Base-by-base conservation (phyloP, 2,888 invertebrate species). In the Listrodromus nycthemerus region DNA sequence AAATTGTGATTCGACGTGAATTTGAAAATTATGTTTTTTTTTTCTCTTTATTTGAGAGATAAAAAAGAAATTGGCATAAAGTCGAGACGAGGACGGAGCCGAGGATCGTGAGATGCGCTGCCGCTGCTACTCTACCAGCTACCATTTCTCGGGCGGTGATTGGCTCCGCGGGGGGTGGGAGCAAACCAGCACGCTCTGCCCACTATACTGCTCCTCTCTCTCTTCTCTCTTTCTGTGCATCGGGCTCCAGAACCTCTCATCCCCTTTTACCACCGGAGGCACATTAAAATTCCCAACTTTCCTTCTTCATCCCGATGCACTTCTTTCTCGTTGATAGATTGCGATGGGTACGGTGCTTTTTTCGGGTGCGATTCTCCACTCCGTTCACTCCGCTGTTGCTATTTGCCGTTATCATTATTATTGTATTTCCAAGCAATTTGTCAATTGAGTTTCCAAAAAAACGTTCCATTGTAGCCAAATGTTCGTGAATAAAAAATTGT, bases 91-190 rank as follows among this genome's bases (percentile, higher is more conserved):
- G 52, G 66, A 70, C 30, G 19, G 33, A 80, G n/a, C 21, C 61
- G 61, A 71, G 73, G 30, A 37, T 61, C 75, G 52, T 27, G 83
- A 69, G 79, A 75, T 71, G 91, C 91, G 91, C 89, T 89, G 89
- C 86, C 88, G 87, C 89, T 67, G 85, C 86, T 87, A 87, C 87
- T 84, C 84, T 37, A 78, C 83, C 82, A 89, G 92, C 92, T 92
- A 93, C 93, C 92, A 93, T 92, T 92, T 93, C 93, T 93, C 91
- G 91, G 90, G 89, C 91, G 91, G 92, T 92, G 93, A 93, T 93
- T 93, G 93, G 92, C 93, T 92, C 93, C 84, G 92, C 93, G 88
- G 93, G 93, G 92, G 93, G 92, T 91, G 91, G 87, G 90, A 90
- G 91, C 91, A 91, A 91, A 91, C 89, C 88, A 66, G 83, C 85